Conservation (phyloP, 1,140 invertebrate genomes). For the Mamestra configurata region DNA sequence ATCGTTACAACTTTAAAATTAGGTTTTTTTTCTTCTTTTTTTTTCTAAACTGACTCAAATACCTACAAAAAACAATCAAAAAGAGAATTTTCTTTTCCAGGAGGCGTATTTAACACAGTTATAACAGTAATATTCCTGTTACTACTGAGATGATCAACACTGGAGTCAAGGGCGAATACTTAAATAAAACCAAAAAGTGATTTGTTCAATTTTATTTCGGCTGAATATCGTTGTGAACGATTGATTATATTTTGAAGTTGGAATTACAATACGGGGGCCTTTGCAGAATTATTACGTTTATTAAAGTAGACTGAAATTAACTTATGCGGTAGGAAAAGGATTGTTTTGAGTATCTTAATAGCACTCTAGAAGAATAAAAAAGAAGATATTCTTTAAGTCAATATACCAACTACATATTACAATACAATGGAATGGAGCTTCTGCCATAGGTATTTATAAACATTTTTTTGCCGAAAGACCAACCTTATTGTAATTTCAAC, state of each 20-base stretch:
- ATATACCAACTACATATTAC: too few relatives aligned
- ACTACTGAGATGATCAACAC: slow-evolving; percentile 33
- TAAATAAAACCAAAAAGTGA: slow-evolving; percentile 68
- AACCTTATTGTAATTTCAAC: slow-evolving; percentile 47
- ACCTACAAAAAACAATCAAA: background rate
- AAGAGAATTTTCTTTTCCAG: slow-evolving; percentile 1
- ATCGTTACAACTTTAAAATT: too few relatives aligned
- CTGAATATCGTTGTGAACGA: slow-evolving; percentile 71
- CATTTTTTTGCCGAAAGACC: background rate
- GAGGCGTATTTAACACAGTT: background rate
- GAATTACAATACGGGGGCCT: slow-evolving; percentile 26
- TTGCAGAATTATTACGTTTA: background rate
- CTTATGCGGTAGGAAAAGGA: background rate
- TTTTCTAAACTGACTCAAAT: too few relatives aligned
- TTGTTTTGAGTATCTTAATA: too few relatives aligned
- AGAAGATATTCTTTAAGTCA: too few relatives aligned
- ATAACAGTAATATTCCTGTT: background rate
- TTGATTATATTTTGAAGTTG: slow-evolving; percentile 47
- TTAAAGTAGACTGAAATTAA: background rate
- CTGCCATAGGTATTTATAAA: too few relatives aligned
- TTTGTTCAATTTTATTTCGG: slow-evolving; percentile 67
- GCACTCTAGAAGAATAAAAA: too few relatives aligned
- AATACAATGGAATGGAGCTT: too few relatives aligned
- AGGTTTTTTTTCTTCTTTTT: background rate
- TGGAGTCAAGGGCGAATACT: slow-evolving; percentile 61